Base-by-base conservation (phyloP, 1,140 invertebrate genomes). In the Schmidtea mediterranea region DNA sequence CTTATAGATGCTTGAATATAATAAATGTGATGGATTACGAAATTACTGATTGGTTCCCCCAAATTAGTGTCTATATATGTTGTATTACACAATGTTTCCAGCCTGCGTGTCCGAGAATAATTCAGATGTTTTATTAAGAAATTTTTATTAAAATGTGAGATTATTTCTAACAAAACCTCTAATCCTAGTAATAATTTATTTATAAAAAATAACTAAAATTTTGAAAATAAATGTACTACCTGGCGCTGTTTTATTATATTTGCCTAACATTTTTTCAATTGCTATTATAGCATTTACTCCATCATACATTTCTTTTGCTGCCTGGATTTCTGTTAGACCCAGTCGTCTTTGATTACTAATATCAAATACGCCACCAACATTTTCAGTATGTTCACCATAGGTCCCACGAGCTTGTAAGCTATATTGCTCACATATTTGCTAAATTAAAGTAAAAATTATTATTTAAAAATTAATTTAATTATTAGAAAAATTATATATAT, bases 341-440 rank as follows among this genome's bases (percentile, higher is more conserved):
- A 65, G 53, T 22, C 63, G 55, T 13, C 55, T 56, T 43, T 61
- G 60, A 53, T 65, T 65, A 6, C 62, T 65, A 40, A 65, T 59
- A 43, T 65, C 63, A 50, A 63, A 67, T 21, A 89, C 74, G 24
- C 55, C 57, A 43, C 55, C 57, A 15, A 57, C 57, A 49, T 55
- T 62, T 46, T 87, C 82, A 47, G 83, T 86, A 71, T 89, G 83
- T 69, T 90, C 84, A 45, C 84, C 84, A 52, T 80, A 75, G 23
- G 82, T 18, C 13, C 62, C 68, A 55, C 67, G 59, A 45, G 76
- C 78, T 68, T 94, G 87, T 55, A 97, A 72, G 68, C 87, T 84
- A 73, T 77, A 83, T 62, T 82, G 81, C 56, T 68, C 73, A 48
- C 86, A 86, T 54, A 87, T 74, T 32, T 32, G 26, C 26, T 32